Evolutionary conservation across 2,113 vertebrate genomes (phyloP), one percentile per base, ranked within the genome.

Genomic region (Dissostichus mawsoni): DNA sequence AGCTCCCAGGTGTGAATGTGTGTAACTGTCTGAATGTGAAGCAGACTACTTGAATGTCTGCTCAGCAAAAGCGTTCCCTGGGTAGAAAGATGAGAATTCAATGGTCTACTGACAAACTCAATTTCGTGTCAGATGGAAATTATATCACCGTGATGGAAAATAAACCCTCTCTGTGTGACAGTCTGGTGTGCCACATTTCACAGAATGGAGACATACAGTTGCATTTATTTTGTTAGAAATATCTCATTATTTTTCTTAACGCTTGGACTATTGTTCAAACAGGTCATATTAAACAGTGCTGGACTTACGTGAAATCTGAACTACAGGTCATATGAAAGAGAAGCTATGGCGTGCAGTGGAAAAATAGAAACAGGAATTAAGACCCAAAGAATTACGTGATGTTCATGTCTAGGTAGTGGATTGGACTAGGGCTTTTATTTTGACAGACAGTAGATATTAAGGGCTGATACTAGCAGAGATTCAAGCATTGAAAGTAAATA

Each of bases 291-390:
- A 83, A 81, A 83, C 80, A 33, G 80, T 25, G 73, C 53, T 68
- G 78, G 69, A 77, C 74, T 83, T 66, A 77, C 76, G 63, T 48
- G 87, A 87, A 91, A 90, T 73, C 66, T 47, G 79, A 86, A 67
- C 69, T n/a, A 13, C 84, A 57, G 58, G 90, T 82, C 69, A 76
- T 80, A 80, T 81, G 85, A 84, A 89, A 89, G 75, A 74, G 16
- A 66, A 82, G 70, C 74, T 45, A 44, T 67, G 0, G n/a, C 3
- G 8, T 53, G 77, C 80, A 61, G 75, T 79, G 80, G 83, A 78
- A 85, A 87, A 87, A 90, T 80, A 89, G 87, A 89, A 81, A 75
- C 41, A 47, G 69, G 63, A 78, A 71, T 82, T 69, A 86, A 84
- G 75, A 61, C 29, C 25, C 33, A 33, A 48, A 63, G 20, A 65